Evolutionary conservation across 2,888 invertebrate species (phyloP).

Genomic region (Ceraclea dissimilis): DNA sequence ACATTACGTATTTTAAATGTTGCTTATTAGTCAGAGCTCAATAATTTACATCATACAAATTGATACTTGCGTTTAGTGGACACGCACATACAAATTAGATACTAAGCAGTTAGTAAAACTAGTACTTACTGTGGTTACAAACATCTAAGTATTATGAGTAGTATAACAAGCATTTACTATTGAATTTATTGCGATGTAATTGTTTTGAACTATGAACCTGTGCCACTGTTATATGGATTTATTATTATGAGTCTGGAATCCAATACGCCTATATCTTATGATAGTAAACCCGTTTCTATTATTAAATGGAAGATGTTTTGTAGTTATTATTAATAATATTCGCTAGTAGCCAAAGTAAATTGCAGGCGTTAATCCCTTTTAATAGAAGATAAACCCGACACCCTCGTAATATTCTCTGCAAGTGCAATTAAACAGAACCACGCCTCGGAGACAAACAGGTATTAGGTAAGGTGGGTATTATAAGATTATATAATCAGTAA

Average conservation of each 20-base stretch:
- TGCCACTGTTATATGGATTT: background rate
- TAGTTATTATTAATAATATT: background rate
- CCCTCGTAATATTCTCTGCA: background rate
- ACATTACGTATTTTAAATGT: too few relatives aligned
- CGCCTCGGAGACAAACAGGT: constrained; percentile 2
- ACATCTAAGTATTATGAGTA: too few relatives aligned
- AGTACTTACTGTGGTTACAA: too few relatives aligned
- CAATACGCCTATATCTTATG: background rate
- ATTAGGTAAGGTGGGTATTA: background rate
- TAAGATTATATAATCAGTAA: too few relatives aligned
- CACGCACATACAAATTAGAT: too few relatives aligned
- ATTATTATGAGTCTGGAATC: background rate
- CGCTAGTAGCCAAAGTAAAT: background rate
- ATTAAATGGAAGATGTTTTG: background rate
- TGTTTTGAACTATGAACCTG: constrained; percentile 1
- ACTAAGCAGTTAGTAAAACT: too few relatives aligned
- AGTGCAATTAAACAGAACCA: background rate
- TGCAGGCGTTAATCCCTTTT: constrained; percentile 1
- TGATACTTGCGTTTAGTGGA: too few relatives aligned
- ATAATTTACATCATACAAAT: too few relatives aligned
- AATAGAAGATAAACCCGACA: background rate
- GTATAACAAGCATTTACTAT: background rate
- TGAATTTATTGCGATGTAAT: constrained; percentile 2
- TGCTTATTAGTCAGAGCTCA: too few relatives aligned
- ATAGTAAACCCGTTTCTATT: background rate